phyloP scores from a whole-genome alignment of 2,797 vertebrate species.

The Rhynchotus rufescens region DNA sequence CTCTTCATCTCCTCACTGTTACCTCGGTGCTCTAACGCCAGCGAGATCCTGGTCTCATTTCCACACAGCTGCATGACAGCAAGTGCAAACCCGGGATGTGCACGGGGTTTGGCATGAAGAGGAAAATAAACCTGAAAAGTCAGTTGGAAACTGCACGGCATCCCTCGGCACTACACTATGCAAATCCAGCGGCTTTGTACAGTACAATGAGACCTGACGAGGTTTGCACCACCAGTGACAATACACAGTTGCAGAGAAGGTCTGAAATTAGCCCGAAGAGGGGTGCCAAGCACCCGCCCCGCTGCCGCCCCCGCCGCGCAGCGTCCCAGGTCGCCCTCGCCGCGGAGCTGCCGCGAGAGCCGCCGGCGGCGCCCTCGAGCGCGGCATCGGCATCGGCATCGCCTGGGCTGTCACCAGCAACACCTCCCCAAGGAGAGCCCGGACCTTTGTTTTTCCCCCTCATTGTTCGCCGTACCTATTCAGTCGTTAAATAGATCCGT shows the following conservation, averaged over 20 bases:
- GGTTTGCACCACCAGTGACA: background rate
- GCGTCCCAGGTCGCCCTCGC: constrained; percentile 13
- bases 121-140: background rate
- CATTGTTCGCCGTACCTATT: constrained; percentile 51
- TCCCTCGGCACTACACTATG: background rate
- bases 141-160: background rate
- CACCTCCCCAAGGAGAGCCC: constrained; percentile 7
- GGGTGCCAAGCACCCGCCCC: constrained; percentile 4
- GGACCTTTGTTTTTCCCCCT: constrained; percentile 59
- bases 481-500: constrained; percentile 36
- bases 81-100: background rate
- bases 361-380: constrained; percentile 6
- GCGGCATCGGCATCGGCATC: background rate
- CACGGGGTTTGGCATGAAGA: background rate
- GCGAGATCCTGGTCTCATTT: background rate
- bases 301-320: background rate
- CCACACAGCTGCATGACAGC: fast-evolving
- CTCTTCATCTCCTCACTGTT: background rate
- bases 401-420: constrained; percentile 47
- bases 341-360: background rate
- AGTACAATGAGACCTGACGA: background rate
- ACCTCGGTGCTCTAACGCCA: fast-evolving
- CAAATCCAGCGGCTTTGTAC: background rate
- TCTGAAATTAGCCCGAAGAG: background rate
- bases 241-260: background rate